Conservation (phyloP, 2,113 vertebrate species). For the Panurus biarmicus region DNA sequence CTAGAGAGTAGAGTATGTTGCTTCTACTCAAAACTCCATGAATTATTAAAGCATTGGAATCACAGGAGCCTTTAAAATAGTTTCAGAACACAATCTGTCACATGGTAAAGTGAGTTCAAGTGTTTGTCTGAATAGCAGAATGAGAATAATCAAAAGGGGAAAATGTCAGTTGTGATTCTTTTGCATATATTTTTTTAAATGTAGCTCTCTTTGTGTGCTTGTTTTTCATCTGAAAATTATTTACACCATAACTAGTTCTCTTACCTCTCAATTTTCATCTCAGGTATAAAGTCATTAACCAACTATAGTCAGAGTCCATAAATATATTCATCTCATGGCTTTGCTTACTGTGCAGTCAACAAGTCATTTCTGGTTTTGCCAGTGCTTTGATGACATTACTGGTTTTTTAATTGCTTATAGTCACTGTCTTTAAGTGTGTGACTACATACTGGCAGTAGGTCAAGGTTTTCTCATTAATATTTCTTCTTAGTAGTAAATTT, state of each 20-base stretch:
- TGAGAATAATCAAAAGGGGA: background rate
- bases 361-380: background rate
- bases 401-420: background rate
- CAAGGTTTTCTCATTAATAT: background rate
- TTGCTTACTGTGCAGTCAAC: background rate
- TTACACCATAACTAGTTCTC: background rate
- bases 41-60: slow-evolving; percentile 15
- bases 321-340: background rate
- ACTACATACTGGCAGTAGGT: background rate
- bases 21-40: slow-evolving; percentile 2
- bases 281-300: slow-evolving; percentile 28
- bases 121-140: slow-evolving; percentile 2
- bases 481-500: background rate
- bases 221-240: background rate
- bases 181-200: background rate
- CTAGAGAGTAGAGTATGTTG: background rate
- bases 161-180: background rate
- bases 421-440: background rate
- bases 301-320: background rate
- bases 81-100: background rate
- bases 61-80: slow-evolving; percentile 41
- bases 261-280: slow-evolving; percentile 48
- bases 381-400: background rate
- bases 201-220: background rate
- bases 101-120: background rate